Conservation (phyloP, 2,113 vertebrate species). For the Notarius lentiginosus region DNA sequence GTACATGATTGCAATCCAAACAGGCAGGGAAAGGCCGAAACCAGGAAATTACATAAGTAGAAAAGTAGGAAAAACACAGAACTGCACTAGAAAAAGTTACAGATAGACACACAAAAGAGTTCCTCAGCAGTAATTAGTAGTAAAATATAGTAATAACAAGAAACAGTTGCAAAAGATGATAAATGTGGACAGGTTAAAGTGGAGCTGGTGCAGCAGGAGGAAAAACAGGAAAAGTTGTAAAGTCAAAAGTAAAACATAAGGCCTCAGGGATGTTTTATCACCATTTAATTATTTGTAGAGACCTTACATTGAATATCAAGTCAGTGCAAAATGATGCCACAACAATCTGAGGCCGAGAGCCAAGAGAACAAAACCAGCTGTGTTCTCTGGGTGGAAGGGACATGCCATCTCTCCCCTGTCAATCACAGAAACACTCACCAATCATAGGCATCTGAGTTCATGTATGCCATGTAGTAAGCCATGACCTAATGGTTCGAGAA, state of each 20-base stretch:
- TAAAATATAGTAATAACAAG: background rate
- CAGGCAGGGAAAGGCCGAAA: background rate
- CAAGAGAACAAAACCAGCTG: background rate
- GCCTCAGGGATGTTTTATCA: too few species aligned
- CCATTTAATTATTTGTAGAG: too few species aligned
- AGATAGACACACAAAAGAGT: background rate
- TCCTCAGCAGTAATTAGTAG: background rate
- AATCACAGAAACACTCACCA: background rate
- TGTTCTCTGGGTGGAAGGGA: background rate
- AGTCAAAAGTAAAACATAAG: too few species aligned
- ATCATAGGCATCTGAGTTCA: background rate
- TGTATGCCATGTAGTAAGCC: too few species aligned
- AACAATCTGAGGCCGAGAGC: background rate
- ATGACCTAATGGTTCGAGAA: too few species aligned
- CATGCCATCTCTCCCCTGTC: background rate
- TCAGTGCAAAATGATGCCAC: too few species aligned
- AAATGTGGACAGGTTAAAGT: background rate
- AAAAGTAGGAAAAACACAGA: background rate
- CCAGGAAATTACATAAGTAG: background rate
- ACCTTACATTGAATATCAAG: background rate
- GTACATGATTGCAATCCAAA: background rate
- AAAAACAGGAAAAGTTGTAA: background rate
- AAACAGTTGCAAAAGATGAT: background rate
- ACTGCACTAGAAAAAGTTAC: background rate
- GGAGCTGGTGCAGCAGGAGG: background rate